Evolutionary conservation across 2,888 invertebrate genomes (phyloP).

Genomic region (Orchestes rusci): DNA sequence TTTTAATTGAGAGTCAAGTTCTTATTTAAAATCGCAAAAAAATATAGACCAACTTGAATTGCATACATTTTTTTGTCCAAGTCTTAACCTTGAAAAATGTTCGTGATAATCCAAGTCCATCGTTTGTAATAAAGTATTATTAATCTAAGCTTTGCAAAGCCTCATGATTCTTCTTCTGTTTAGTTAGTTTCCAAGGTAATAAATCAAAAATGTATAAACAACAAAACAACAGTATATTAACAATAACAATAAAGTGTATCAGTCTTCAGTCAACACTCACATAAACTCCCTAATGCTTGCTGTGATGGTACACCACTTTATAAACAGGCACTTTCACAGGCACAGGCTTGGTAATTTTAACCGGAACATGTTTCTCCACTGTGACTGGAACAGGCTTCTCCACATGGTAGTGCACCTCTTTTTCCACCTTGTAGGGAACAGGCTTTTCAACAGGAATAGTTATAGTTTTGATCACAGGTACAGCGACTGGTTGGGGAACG

Average conservation of each 20-base stretch:
- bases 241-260: constrained; percentile 27
- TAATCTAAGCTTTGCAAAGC: too few relatives aligned
- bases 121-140: too few relatives aligned
- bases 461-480: constrained; percentile 62
- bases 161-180: too few relatives aligned
- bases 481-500: constrained; percentile 60
- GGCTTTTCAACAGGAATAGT: constrained; percentile 65
- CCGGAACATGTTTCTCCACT: constrained; percentile 60
- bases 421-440: constrained; percentile 64
- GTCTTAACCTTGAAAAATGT: too few relatives aligned
- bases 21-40: too few relatives aligned
- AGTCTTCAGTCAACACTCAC: constrained; percentile 30
- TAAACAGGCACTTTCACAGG: constrained; percentile 66
- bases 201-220: background rate
- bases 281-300: constrained; percentile 45
- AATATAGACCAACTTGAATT: too few relatives aligned
- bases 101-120: too few relatives aligned
- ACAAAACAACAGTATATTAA: constrained; percentile 10
- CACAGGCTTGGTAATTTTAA: constrained; percentile 61
- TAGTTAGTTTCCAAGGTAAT: too few relatives aligned
- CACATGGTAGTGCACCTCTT: constrained; percentile 56
- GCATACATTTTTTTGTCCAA: too few relatives aligned
- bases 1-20: too few relatives aligned
- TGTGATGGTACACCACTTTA: constrained; percentile 64
- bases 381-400: constrained; percentile 63